These are phyloP conservation scores for Asteroscopus sphinx DNA, from an alignment of 2,888 invertebrate genomes.

Conservation along the genomic window DNA sequence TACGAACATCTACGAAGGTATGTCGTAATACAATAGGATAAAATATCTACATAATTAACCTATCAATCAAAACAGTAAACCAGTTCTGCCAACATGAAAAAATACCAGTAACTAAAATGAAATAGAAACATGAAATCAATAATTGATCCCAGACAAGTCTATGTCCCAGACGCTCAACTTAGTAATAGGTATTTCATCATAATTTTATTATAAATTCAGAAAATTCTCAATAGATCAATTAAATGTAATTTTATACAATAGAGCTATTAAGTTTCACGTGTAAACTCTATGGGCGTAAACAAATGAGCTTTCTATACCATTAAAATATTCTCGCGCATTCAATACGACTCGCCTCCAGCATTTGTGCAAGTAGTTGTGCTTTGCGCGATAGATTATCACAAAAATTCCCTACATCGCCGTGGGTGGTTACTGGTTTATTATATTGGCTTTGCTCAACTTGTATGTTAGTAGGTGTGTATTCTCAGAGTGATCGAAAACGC, in stretches of 20 bases:
- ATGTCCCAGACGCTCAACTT: conserved; percentile 5
- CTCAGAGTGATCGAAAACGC: not conserved
- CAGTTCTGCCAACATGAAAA: conserved; percentile 6
- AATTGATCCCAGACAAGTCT: no score
- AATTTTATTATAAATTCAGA: conserved; percentile 9
- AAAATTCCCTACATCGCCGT: conserved; percentile 52
- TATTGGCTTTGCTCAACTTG: conserved; percentile 1
- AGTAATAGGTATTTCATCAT: conserved; percentile 18
- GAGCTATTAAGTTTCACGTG: conserved; percentile 21
- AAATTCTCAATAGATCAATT: conserved; percentile 21
- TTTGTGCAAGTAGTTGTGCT: conserved; percentile 47
- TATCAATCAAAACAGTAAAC: conserved; percentile 13
- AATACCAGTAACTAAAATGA: conserved; percentile 12
- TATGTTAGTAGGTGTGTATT: not conserved
- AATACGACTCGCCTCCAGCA: conserved; percentile 57
- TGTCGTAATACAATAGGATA: no score
- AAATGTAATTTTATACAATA: conserved; percentile 24
- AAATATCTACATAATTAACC: no score
- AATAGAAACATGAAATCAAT: conserved; percentile 42
- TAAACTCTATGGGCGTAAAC: conserved; percentile 27
- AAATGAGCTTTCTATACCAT: conserved; percentile 40
- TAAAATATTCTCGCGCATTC: conserved; percentile 52
- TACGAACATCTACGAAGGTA: no score
- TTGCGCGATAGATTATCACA: conserved; percentile 61
- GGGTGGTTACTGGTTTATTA: conserved; percentile 50